Evolutionary conservation across 2,888 invertebrate species (phyloP).

Genomic region (Tineola bisselliella): DNA sequence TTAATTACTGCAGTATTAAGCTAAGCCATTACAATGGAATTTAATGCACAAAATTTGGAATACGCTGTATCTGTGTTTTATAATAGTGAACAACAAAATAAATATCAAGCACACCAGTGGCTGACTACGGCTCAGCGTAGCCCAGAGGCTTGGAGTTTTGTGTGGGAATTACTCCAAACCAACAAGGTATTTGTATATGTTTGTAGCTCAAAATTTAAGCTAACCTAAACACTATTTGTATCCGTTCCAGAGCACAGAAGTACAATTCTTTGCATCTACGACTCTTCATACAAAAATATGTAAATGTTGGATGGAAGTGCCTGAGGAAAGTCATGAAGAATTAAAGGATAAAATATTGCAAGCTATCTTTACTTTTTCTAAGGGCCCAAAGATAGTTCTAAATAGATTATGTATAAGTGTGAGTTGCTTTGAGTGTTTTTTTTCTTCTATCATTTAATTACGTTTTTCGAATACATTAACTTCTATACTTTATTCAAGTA

Average conservation of each 20-base stretch:
- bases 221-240: neutral
- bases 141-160: slow-evolving; percentile 90
- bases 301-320: slow-evolving; percentile 88
- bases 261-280: slow-evolving; percentile 94
- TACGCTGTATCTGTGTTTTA: slow-evolving; percentile 77
- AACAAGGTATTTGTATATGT: slow-evolving; percentile 79
- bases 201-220: neutral
- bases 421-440: slow-evolving; percentile 41
- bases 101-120: slow-evolving; percentile 85
- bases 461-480: neutral
- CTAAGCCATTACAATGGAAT: slow-evolving; percentile 57
- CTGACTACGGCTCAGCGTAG: slow-evolving; percentile 86
- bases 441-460: neutral
- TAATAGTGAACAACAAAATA: slow-evolving; percentile 68
- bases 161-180: slow-evolving; percentile 87
- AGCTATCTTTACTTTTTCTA: slow-evolving; percentile 78
- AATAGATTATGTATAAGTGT: slow-evolving; percentile 90
- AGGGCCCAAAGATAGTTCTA: slow-evolving; percentile 85
- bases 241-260: slow-evolving; percentile 77
- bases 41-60: slow-evolving; percentile 72
- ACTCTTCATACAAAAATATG: slow-evolving; percentile 89
- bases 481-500: neutral
- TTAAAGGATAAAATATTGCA: slow-evolving; percentile 82
- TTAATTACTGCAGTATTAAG: no score
- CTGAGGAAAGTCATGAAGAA: slow-evolving; percentile 78